A percentile compares a stretch with the other conserved stretches of the same genome.
These are phyloP conservation scores for Erpobdella octoculata DNA, from an alignment of 2,888 invertebrate genomes.

Conservation along the genomic window DNA sequence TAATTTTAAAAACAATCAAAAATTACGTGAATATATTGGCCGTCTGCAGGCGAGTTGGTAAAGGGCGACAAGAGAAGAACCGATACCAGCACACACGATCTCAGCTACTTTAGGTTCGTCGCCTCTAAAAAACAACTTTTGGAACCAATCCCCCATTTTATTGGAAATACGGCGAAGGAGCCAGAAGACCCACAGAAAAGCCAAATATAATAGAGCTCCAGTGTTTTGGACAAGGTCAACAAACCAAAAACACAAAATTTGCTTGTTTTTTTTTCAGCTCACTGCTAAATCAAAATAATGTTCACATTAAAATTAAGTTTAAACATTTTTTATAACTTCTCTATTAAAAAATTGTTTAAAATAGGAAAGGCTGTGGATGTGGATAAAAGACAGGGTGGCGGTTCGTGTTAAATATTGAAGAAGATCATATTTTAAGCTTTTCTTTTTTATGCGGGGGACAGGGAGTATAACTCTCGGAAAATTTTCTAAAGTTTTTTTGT, in stretches of 20 bases:
- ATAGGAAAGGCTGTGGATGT: too few species aligned
- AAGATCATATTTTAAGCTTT: too few species aligned
- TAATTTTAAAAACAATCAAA: neutral
- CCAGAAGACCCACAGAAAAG: neutral
- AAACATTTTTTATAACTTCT: too few species aligned
- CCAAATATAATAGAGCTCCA: too few species aligned
- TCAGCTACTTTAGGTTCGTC: neutral
- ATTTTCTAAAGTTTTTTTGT: too few species aligned
- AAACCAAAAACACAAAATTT: neutral
- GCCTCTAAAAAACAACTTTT: neutral
- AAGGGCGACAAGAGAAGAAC: neutral
- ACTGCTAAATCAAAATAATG: too few species aligned
- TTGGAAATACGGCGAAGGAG: neutral
- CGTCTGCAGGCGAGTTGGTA: neutral
- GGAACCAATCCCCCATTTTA: neutral
- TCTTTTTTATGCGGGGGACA: too few species aligned
- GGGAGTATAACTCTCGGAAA: too few species aligned
- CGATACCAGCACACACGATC: neutral
- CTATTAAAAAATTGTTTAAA: too few species aligned
- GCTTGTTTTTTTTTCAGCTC: neutral
- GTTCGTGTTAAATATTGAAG: too few species aligned
- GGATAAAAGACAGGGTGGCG: too few species aligned
- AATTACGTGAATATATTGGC: slow-evolving; percentile 7
- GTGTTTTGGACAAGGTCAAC: neutral
- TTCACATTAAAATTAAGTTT: too few species aligned